phyloP scores from a whole-genome alignment of 2,113 vertebrate species.

The Leucoraja erinaceus region DNA sequence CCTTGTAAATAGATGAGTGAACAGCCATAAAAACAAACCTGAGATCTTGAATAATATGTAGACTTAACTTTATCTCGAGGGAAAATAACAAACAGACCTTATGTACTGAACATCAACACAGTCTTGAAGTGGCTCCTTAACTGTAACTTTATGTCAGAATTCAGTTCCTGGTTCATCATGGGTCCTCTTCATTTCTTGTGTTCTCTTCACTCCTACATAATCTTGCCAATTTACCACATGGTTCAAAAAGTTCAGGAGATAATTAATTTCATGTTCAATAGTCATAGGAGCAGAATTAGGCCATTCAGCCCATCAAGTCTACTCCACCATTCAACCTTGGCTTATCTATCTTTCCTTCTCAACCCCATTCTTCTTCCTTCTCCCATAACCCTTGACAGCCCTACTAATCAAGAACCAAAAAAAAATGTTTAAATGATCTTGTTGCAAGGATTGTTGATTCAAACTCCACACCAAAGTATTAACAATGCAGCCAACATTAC shows the following conservation, averaged over 20 bases:
- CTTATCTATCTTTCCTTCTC: too few species aligned
- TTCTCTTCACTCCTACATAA: not conserved
- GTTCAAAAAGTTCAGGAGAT: not conserved
- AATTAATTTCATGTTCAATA: too few species aligned
- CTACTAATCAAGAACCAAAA: too few species aligned
- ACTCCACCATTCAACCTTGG: too few species aligned
- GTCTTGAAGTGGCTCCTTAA: not conserved
- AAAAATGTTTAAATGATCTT: not conserved
- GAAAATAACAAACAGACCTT: not conserved
- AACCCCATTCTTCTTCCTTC: too few species aligned
- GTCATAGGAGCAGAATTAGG: too few species aligned
- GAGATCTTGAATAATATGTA: not conserved
- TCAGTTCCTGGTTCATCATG: not conserved
- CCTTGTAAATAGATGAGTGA: not conserved
- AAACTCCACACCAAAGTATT: not conserved
- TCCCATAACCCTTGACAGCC: too few species aligned
- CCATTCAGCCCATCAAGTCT: too few species aligned
- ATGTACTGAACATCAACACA: not conserved
- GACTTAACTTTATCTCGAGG: not conserved
- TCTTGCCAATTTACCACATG: not conserved
- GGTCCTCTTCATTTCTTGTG: not conserved
- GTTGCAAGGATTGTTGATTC: not conserved
- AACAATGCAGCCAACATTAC: not conserved
- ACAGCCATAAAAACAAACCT: not conserved
- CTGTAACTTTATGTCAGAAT: not conserved